phyloP scores from a whole-genome alignment of 1,140 invertebrate genomes.

The Trypoxylus dichotomus region DNA sequence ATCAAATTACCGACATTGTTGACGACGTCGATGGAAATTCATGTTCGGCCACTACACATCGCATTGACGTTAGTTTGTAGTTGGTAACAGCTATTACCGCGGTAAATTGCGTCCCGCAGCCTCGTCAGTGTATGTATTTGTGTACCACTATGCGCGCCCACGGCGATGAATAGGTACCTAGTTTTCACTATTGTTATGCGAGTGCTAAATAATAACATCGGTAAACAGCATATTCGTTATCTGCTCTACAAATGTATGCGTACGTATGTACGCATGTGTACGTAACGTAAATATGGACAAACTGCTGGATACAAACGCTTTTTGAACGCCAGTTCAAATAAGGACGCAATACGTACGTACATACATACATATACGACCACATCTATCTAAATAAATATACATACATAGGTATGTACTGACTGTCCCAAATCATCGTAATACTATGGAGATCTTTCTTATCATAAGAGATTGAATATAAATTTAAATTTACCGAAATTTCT shows the following conservation, averaged over 20 bases:
- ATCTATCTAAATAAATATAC: no score
- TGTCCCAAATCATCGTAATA: no score
- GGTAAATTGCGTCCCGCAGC: neutral
- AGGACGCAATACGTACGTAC: no score
- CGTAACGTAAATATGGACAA: no score
- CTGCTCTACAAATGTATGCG: neutral
- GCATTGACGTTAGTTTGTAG: constrained; percentile 1
- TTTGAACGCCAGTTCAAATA: no score
- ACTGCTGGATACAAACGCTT: no score
- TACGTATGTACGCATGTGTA: neutral
- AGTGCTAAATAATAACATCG: neutral
- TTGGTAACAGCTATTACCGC: neutral
- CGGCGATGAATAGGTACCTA: neutral
- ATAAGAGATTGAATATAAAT: no score
- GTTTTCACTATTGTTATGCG: neutral
- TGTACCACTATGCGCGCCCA: neutral
- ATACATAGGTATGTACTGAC: no score
- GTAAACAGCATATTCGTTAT: neutral
- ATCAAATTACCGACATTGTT: constrained; percentile 22
- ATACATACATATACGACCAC: no score
- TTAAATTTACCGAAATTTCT: no score
- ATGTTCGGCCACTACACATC: constrained; percentile 15
- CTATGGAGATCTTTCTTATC: no score
- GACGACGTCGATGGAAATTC: constrained; percentile 22
- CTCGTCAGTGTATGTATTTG: neutral